Evolutionary conservation across 2,888 invertebrate species (phyloP), one percentile per base, ranked within the genome.

Genomic region (Caenorhabditis zanzibari): DNA sequence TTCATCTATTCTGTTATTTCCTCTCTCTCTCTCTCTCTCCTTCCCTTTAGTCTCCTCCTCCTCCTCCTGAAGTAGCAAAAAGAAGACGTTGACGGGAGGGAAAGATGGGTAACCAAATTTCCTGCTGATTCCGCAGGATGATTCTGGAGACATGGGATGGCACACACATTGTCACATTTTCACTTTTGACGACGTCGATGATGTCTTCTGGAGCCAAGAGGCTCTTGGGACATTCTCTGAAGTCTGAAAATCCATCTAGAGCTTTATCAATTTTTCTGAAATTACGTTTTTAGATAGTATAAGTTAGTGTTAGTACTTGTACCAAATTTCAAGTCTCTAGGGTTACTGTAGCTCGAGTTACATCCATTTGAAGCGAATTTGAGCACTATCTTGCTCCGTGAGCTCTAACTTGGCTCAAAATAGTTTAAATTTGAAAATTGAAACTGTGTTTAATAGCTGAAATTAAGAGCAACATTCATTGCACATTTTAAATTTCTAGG

Each of bases 101-200:
- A 32, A 58, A 38, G 63, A 28, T 24, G 71, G 73, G 76, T 82
- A 82, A 82, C 82, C 76, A 61, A 82, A 82, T 82, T 82, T 82
- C 82, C 82, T 76, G 82, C 66, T 77, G 82, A 77, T 77, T 76
- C 82, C 82, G 81, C 64, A 64, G 19, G 73, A 81, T 75, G 81
- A 82, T 82, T 82, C 54, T 56, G 71, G 38, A 35, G 58, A 54
- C 64, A 19, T 28, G 28, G 66, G 0, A 38, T 32, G 12, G 32
- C 32, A 32, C 38, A 38, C 38, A 38, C 38, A 38, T 32, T 32
- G 32, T 32, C 32, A 32, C 7, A 7, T 38, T 64, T 22, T 44
- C 66, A 35, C 41, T 58, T 71, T 71, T 52, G 35, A 56, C 56
- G 61, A 52, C 64, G 66, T 81, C 54, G 41, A 24, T 24, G 41